Conservation (phyloP, 2,113 vertebrate species). For the Leucosticte australis region DNA sequence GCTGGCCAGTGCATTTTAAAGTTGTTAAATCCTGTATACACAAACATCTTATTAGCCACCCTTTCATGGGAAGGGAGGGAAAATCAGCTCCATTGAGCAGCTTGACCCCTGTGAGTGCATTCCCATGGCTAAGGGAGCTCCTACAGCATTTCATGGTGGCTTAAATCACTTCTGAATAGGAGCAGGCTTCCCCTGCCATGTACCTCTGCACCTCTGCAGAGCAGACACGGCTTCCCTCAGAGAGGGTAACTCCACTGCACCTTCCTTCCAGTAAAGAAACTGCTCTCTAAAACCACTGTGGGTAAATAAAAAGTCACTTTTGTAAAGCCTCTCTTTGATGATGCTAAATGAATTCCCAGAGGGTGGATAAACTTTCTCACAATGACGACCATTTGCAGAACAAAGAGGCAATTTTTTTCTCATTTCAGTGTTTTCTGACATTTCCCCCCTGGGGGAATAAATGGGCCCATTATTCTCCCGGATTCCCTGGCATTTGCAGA, state of each 20-base stretch:
- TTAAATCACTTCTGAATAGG: not conserved
- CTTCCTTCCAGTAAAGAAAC: not conserved
- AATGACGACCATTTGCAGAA: slow-evolving; percentile 29
- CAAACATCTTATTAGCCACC: not conserved
- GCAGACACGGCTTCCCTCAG: not conserved
- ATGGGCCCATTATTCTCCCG: slow-evolving; percentile 7
- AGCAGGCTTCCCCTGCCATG: not conserved
- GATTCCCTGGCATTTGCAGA: not conserved
- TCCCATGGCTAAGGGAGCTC: not conserved
- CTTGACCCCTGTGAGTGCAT: not conserved
- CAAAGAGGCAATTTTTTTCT: slow-evolving; percentile 44
- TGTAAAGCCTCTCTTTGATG: slow-evolving; percentile 25
- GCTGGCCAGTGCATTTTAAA: not conserved
- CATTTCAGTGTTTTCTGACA: slow-evolving; percentile 20
- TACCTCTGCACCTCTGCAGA: not conserved
- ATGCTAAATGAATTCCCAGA: slow-evolving; percentile 40
- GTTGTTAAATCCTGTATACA: not conserved
- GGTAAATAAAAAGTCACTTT: slow-evolving; percentile 19
- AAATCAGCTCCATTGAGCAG: not conserved
- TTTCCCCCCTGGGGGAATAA: slow-evolving; percentile 26
- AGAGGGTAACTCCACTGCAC: not conserved
- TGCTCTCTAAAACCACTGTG: not conserved
- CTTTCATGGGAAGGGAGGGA: not conserved
- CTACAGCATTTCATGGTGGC: not conserved
- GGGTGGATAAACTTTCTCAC: slow-evolving; percentile 50